A percentile compares a stretch with the other conserved stretches of the same genome.
phyloP scores from a whole-genome alignment of 2,113 vertebrate species.

The Tapirus terrestris region DNA sequence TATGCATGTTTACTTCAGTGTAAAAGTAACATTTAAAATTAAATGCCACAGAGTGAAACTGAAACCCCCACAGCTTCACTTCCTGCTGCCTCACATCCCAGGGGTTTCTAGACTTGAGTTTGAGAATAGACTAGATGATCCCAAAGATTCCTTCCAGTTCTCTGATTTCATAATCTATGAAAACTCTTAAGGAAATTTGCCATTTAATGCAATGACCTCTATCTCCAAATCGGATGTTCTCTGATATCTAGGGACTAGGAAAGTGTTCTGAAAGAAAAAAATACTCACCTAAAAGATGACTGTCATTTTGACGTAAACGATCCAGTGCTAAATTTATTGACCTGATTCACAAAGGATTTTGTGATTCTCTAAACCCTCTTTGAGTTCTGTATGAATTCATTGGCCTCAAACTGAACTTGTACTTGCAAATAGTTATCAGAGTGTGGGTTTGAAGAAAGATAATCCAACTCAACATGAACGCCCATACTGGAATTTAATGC shows the following conservation, averaged over 20 bases:
- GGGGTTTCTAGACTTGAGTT: neutral
- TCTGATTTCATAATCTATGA: conserved; percentile 30
- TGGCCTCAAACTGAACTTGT: conserved; percentile 68
- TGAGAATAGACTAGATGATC: neutral
- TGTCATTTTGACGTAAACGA: conserved; percentile 39
- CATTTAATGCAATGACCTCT: conserved; percentile 19
- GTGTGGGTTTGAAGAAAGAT: conserved; percentile 24
- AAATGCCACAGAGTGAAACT: neutral
- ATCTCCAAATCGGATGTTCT: conserved; percentile 2
- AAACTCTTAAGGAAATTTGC: conserved; percentile 48
- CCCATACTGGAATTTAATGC: conserved; percentile 5
- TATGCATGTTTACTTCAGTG: neutral
- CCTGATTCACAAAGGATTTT: conserved; percentile 67
- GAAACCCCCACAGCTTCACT: neutral
- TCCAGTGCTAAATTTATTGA: conserved; percentile 69
- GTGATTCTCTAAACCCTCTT: conserved; percentile 55
- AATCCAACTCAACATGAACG: neutral
- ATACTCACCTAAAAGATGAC: neutral
- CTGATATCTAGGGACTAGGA: conserved; percentile 15
- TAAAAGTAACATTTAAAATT: neutral
- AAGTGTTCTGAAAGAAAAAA: conserved; percentile 32
- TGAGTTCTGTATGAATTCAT: conserved; percentile 65
- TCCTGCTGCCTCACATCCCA: neutral
- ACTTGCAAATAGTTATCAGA: conserved; percentile 65
- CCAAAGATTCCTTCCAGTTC: conserved; percentile 18